Base-by-base conservation (phyloP, 2,888 invertebrate species). In the Fragum whitleyi region DNA sequence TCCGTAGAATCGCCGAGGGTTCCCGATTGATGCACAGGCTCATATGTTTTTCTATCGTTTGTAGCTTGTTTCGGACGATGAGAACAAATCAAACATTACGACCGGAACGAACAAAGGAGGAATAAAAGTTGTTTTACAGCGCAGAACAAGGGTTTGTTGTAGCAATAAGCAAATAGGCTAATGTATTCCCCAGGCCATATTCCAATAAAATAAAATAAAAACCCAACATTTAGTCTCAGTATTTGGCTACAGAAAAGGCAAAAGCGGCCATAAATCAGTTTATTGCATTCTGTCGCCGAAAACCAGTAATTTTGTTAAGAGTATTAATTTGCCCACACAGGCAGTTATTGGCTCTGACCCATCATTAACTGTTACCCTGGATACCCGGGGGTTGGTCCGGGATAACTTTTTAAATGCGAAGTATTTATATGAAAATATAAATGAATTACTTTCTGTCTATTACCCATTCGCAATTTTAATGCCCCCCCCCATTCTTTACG, bases 261-360 rank as follows among this genome's bases (percentile, higher is more conserved):
- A 61, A 32, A 19, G 61, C 28, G 61, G 69, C 61, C 57, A 62
- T 78, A 78, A 78, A 78, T 76, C 76, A 29, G 23, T 76, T 76
- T 76, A 76, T 70, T 62, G 76, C 76, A 70, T 70, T 76, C 76
- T 69, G n/a, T 69, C 65, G 65, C 67, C 65, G 59, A 32, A 76
- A 76, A 76, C 76, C 65, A 42, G 70, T 62, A 70, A 76, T 76
- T 76, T 76, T 62, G 61, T 71, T 28, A 21, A 36, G 61, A 39
- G 32, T 68, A 61, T 76, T 70, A 70, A 62, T 70, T 62, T 70
- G 76, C 76, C 76, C 76, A 76, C 76, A 76, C 76, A 76, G 59
- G 76, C 51, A 9, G 76, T 70, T 53, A 23, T 26, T 9, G n/a
- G 61, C 61, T 26, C 19, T 61, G 61, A 61, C 61, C 61, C 32